Percentiles rank a stretch among this genome's conserved stretches.
phyloP scores from a whole-genome alignment of 1,140 invertebrate species.

The Euura lappo region DNA sequence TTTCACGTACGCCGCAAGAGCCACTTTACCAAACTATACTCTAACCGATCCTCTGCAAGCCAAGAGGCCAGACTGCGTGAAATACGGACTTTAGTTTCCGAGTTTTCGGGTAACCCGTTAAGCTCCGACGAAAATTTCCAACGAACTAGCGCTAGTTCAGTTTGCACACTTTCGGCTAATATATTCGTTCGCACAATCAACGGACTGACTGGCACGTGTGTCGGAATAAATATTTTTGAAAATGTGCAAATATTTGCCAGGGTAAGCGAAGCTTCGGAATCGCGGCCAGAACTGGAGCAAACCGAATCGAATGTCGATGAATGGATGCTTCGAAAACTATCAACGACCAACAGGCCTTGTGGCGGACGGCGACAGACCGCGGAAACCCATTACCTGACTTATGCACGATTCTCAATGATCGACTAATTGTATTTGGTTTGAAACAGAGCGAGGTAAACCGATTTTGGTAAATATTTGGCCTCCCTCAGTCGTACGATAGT shows the following conservation, averaged over 20 bases:
- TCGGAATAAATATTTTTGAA: neutral
- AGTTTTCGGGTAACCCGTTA: no score
- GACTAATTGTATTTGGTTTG: constrained; percentile 2
- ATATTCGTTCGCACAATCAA: neutral
- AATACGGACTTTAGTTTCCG: no score
- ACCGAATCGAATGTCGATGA: neutral
- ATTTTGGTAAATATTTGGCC: neutral
- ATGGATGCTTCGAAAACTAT: neutral
- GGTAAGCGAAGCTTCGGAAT: neutral
- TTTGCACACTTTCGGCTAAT: constrained; percentile 1
- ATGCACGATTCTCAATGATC: neutral
- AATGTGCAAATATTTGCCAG: neutral
- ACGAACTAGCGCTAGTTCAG: neutral
- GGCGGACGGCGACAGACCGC: neutral
- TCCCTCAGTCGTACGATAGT: neutral
- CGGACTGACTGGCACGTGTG: neutral
- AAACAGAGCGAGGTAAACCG: neutral
- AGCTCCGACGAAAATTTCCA: no score
- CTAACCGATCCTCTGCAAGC: no score
- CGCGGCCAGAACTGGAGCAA: no score
- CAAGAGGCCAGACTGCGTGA: no score
- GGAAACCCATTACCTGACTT: constrained; percentile 2
- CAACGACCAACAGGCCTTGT: neutral
- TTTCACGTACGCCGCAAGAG: no score
- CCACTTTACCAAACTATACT: no score